Conservation (phyloP, 2,888 invertebrate genomes). For the Corbicula japonica region DNA sequence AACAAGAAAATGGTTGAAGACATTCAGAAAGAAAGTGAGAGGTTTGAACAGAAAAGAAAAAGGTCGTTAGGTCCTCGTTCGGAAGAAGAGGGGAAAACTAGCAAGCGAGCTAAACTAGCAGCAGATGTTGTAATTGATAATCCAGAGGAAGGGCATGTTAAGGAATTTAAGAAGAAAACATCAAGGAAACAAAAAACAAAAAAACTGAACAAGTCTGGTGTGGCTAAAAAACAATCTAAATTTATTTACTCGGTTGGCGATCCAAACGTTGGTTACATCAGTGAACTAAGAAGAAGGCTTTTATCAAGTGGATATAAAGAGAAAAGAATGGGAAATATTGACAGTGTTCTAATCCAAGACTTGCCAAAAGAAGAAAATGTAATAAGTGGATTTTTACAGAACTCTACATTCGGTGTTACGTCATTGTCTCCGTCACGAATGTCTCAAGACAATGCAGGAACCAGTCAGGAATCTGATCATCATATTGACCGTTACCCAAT, state of each 20-base stretch:
- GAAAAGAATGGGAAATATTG: neutral
- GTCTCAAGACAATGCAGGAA: neutral
- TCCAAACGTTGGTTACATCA: neutral
- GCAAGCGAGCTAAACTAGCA: neutral
- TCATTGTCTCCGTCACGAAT: neutral
- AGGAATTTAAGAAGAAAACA: neutral
- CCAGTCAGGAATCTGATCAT: neutral
- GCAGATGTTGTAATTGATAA: constrained; percentile 39
- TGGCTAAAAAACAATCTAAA: neutral
- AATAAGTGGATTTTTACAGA: constrained; percentile 34
- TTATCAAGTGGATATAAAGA: neutral
- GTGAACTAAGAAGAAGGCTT: neutral
- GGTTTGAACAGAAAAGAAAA: neutral
- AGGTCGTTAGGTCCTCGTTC: too few species aligned
- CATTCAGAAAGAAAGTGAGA: constrained; percentile 8
- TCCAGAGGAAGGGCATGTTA: constrained; percentile 21
- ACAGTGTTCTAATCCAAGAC: constrained; percentile 47
- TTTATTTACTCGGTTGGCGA: too few species aligned
- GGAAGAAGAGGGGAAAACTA: too few species aligned
- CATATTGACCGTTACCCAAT: constrained; percentile 5
- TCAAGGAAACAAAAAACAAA: neutral
- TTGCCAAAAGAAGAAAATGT: constrained; percentile 42
- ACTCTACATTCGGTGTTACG: too few species aligned
- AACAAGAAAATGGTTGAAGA: constrained; percentile 10
- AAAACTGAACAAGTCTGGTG: neutral